Conservation (phyloP, 1,140 invertebrate species). For the Papilio helenus region DNA sequence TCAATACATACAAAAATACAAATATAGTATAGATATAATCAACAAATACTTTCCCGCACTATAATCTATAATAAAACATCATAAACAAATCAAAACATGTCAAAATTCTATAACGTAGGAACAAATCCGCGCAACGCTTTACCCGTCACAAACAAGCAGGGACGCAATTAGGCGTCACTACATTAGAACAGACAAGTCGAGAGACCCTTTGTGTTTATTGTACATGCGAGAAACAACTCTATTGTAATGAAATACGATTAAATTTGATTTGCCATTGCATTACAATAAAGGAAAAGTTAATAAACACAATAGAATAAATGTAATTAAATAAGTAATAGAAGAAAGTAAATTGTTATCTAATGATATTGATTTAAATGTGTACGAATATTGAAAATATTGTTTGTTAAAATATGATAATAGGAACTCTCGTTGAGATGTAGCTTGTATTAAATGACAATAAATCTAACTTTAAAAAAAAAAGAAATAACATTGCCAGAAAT, state of each 20-base stretch:
- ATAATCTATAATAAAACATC: slow-evolving; percentile 50
- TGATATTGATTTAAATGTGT: too few species aligned
- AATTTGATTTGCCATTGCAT: not conserved
- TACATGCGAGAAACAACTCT: not conserved
- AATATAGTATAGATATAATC: slow-evolving; percentile 19
- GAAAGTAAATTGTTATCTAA: not conserved
- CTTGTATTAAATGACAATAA: too few species aligned
- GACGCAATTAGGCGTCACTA: slow-evolving; percentile 60
- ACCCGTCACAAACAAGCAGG: slow-evolving; percentile 53
- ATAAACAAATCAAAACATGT: slow-evolving; percentile 59
- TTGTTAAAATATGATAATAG: too few species aligned
- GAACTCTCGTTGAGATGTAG: too few species aligned
- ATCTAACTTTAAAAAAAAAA: too few species aligned
- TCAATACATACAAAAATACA: too few species aligned
- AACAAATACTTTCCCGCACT: slow-evolving; percentile 50
- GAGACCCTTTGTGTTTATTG: slow-evolving; percentile 3
- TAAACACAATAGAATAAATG: slow-evolving; percentile 16
- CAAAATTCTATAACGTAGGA: slow-evolving; percentile 44
- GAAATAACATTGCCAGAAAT: too few species aligned
- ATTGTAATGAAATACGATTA: not conserved
- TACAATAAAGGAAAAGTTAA: slow-evolving; percentile 1
- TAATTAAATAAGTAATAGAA: not conserved
- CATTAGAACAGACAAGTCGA: slow-evolving; percentile 54
- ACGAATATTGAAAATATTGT: too few species aligned
- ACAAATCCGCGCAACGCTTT: slow-evolving; percentile 47